Conservation (phyloP, 2,888 invertebrate genomes). For the Trissonchulus latispiculum region DNA sequence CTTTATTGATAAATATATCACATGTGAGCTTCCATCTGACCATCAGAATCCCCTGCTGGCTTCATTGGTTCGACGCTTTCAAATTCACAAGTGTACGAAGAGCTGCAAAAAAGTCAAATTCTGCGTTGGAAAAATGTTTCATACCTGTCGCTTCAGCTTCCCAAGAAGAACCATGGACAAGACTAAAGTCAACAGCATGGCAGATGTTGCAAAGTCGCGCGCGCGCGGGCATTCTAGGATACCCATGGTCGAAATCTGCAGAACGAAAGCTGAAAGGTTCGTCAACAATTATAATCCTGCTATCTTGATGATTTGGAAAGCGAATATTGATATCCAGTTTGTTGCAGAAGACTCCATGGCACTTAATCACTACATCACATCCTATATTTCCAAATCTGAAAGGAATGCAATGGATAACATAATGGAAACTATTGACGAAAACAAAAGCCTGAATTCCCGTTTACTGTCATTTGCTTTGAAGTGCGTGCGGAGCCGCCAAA, state of each 20-base stretch:
- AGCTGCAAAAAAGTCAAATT: too few species aligned
- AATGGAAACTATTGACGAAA: neutral
- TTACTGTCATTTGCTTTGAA: neutral
- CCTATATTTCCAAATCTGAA: conserved; percentile 16
- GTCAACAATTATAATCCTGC: conserved; percentile 21
- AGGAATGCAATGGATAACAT: neutral
- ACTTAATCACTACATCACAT: conserved; percentile 6
- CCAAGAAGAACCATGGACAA: neutral
- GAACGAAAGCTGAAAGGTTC: neutral
- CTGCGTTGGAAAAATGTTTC: too few species aligned
- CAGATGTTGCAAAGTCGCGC: neutral
- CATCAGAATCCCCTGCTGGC: neutral
- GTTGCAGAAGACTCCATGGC: neutral
- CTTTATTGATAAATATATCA: conserved; percentile 15
- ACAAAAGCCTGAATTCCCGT: neutral
- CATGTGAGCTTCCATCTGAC: conserved; percentile 4
- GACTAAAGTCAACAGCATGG: neutral
- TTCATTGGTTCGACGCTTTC: conserved; percentile 5
- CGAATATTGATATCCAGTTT: conserved; percentile 21
- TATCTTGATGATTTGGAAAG: conserved; percentile 12
- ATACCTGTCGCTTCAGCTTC: conserved; percentile 11
- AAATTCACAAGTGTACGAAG: conserved; percentile 14
- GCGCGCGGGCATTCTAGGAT: neutral
- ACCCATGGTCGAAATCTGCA: neutral
- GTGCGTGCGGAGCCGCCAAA: neutral